Conservation (phyloP, 2,797 vertebrate species). For the Sardinella longiceps region DNA sequence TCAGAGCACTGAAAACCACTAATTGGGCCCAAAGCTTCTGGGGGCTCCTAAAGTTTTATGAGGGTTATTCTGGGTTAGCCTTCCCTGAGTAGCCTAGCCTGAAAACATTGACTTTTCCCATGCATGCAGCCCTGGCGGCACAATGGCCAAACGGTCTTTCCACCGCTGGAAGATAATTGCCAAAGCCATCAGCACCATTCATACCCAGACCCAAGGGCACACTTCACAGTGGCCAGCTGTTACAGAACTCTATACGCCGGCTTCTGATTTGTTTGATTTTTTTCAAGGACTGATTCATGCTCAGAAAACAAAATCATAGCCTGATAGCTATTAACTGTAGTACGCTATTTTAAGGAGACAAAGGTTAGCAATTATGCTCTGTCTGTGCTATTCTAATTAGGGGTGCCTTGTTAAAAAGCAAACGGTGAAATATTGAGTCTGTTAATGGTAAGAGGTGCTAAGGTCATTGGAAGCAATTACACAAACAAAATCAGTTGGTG, state of each 20-base stretch:
- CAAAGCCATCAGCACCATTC: not conserved
- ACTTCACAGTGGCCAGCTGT: not conserved
- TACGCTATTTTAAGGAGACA: not conserved
- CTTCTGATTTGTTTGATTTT: not conserved
- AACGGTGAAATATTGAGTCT: not conserved
- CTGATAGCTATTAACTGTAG: not conserved
- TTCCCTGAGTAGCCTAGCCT: not conserved
- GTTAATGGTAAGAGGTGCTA: not conserved
- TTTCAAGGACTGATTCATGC: not conserved
- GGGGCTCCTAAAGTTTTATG: not conserved
- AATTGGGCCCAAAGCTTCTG: not conserved
- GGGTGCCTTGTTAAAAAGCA: not conserved
- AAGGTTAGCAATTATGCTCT: conserved; percentile 9
- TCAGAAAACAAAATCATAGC: not conserved
- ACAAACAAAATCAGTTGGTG: not conserved
- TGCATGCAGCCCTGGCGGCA: too few relatives aligned
- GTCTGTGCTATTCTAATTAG: not conserved
- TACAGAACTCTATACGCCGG: not conserved
- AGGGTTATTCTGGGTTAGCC: not conserved
- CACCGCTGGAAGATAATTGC: not conserved
- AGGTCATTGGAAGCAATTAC: not conserved
- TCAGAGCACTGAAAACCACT: not conserved
- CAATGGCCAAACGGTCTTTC: not conserved
- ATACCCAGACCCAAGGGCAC: not conserved
- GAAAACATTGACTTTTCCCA: not conserved